phyloP scores from a whole-genome alignment of 2,888 invertebrate species.

The Gari tellinella region DNA sequence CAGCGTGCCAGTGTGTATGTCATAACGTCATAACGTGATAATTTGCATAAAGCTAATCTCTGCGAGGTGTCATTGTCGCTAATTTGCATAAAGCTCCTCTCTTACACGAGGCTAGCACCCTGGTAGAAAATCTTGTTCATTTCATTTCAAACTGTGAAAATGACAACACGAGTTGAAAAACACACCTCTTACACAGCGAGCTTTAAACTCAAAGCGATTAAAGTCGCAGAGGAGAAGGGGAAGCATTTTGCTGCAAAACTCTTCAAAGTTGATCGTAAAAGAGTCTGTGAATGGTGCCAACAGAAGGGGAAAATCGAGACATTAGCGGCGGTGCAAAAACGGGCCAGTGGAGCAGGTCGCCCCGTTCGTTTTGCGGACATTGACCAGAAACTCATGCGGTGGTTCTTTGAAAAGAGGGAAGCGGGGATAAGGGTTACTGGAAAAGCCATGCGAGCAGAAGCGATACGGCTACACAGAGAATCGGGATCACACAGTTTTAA shows the following conservation, averaged over 20 bases:
- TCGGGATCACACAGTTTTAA: constrained; percentile 6
- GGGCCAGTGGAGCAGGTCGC: not conserved
- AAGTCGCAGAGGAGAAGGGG: not conserved
- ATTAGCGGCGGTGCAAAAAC: not conserved
- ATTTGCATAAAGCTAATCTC: too few relatives aligned
- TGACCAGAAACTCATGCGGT: not conserved
- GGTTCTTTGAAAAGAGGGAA: constrained; percentile 15
- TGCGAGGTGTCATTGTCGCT: too few relatives aligned
- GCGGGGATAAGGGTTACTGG: constrained; percentile 21
- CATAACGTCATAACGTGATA: too few relatives aligned
- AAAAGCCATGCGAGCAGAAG: constrained; percentile 16
- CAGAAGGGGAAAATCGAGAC: not conserved
- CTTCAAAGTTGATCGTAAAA: not conserved
- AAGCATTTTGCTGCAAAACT: not conserved
- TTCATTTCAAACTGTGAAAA: not conserved
- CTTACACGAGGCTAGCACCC: too few relatives aligned
- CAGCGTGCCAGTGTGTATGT: too few relatives aligned
- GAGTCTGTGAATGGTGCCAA: constrained; percentile 1
- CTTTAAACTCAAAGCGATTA: not conserved
- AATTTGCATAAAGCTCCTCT: too few relatives aligned
- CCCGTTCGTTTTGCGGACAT: constrained; percentile 1
- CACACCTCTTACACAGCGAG: not conserved
- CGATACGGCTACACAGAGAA: constrained; percentile 2
- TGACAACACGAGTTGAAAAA: not conserved
- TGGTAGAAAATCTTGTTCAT: too few relatives aligned